These are phyloP conservation scores for Echinops telfairi DNA, from an alignment of 2,113 vertebrate species.

Conservation along the genomic window DNA sequence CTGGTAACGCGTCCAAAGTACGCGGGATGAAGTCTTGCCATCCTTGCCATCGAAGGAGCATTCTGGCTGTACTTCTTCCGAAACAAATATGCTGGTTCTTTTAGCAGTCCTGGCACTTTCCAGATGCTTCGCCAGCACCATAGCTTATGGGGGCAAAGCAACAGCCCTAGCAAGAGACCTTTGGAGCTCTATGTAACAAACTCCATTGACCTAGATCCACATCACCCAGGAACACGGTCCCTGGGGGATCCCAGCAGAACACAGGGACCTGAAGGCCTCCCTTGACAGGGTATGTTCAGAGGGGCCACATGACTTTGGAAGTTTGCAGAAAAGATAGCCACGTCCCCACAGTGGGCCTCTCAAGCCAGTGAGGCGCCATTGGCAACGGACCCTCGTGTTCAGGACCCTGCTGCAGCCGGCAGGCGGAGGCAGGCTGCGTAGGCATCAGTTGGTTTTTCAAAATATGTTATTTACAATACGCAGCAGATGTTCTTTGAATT, in stretches of 20 bases:
- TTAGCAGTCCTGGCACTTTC: too few relatives aligned
- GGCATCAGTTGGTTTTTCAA: conserved; percentile 87
- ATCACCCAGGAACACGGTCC: not conserved
- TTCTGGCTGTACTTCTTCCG: too few relatives aligned
- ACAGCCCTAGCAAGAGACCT: not conserved
- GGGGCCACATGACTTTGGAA: not conserved
- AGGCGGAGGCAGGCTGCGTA: conserved; percentile 84
- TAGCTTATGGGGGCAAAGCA: not conserved
- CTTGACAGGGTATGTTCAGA: not conserved
- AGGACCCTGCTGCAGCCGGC: conserved; percentile 78
- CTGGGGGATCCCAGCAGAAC: not conserved
- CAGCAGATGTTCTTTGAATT: conserved; percentile 90
- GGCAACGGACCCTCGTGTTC: conserved; percentile 65
- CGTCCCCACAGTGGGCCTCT: conserved; percentile 48
- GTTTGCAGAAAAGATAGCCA: not conserved
- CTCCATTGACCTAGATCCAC: not conserved
- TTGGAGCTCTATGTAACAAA: not conserved
- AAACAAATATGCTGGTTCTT: too few relatives aligned
- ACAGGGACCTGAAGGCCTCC: not conserved
- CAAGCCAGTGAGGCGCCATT: not conserved
- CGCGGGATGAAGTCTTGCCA: too few relatives aligned
- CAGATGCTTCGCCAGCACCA: not conserved
- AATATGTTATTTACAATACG: conserved; percentile 91
- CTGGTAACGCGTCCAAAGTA: too few relatives aligned
- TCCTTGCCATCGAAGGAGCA: too few relatives aligned